Conservation (phyloP, 2,113 vertebrate genomes). For the Tretioscincus oriximinensis region DNA sequence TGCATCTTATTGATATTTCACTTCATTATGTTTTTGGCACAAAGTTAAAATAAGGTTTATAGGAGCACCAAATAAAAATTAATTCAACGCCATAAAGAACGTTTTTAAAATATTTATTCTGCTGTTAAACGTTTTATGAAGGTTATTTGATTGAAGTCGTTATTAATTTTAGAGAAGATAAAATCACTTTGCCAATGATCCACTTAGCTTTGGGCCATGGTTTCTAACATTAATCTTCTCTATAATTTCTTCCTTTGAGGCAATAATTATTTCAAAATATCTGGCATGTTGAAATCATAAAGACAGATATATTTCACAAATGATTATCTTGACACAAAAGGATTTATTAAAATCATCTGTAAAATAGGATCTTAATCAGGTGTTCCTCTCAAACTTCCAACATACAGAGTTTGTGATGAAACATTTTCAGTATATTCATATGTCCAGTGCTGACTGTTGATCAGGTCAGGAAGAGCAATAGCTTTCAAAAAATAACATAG, state of each 20-base stretch:
- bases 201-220: background rate
- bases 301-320: background rate
- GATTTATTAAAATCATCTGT: background rate
- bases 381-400: background rate
- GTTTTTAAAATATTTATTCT: slow-evolving; percentile 15
- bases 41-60: slow-evolving; percentile 13
- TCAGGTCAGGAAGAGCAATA: no score
- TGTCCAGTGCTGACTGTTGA: no score
- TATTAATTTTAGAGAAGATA: slow-evolving; percentile 19
- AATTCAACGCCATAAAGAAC: slow-evolving; percentile 23
- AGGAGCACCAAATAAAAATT: slow-evolving; percentile 30
- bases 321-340: background rate
- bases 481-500: no score
- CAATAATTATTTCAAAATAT: background rate
- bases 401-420: background rate
- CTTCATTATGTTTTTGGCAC: slow-evolving; percentile 12
- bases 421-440: no score
- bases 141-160: background rate
- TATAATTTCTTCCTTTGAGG: background rate
- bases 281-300: background rate
- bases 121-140: slow-evolving; percentile 20
- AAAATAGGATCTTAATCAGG: no score
- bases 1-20: slow-evolving; percentile 17
- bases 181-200: slow-evolving; percentile 11
- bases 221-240: background rate